These are phyloP conservation scores for Lethocerus indicus DNA, from an alignment of 1,140 invertebrate species.

Conservation along the genomic window DNA sequence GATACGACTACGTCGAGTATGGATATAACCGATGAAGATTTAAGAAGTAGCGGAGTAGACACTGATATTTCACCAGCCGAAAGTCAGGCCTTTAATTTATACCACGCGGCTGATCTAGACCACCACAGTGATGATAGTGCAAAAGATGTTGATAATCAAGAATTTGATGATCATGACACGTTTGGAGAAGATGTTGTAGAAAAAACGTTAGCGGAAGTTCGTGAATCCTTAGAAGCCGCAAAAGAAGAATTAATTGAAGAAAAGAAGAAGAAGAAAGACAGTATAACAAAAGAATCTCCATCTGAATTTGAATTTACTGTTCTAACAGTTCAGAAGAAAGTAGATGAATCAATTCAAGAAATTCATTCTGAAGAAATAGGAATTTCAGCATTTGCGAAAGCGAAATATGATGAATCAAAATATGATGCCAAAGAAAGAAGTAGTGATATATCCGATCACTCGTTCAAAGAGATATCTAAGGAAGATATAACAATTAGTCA, in stretches of 20 bases:
- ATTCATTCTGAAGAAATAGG: constrained; percentile 17
- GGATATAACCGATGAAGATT: constrained; percentile 50
- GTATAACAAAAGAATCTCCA: constrained; percentile 41
- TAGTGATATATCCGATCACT: neutral
- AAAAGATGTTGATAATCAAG: constrained; percentile 6
- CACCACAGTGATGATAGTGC: constrained; percentile 7
- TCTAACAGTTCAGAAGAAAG: constrained; percentile 21
- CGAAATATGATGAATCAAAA: constrained; percentile 1
- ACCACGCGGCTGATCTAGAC: constrained; percentile 7
- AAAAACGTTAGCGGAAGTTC: constrained; percentile 20
- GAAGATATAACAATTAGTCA: neutral
- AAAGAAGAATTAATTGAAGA: constrained; percentile 22
- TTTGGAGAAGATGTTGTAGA: constrained; percentile 15
- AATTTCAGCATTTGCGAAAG: constrained; percentile 9
- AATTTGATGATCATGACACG: constrained; percentile 3
- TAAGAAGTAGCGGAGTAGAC: constrained; percentile 40
- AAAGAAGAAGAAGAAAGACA: constrained; percentile 20
- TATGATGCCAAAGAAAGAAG: neutral
- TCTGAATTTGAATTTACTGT: constrained; percentile 51
- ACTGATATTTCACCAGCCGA: constrained; percentile 45
- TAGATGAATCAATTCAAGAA: constrained; percentile 20
- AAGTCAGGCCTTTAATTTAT: constrained; percentile 28
- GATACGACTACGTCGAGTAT: constrained; percentile 40
- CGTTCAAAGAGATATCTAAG: neutral
- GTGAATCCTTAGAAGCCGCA: constrained; percentile 22